These are phyloP conservation scores for Colius striatus DNA, from an alignment of 2,113 vertebrate species.

Conservation along the genomic window DNA sequence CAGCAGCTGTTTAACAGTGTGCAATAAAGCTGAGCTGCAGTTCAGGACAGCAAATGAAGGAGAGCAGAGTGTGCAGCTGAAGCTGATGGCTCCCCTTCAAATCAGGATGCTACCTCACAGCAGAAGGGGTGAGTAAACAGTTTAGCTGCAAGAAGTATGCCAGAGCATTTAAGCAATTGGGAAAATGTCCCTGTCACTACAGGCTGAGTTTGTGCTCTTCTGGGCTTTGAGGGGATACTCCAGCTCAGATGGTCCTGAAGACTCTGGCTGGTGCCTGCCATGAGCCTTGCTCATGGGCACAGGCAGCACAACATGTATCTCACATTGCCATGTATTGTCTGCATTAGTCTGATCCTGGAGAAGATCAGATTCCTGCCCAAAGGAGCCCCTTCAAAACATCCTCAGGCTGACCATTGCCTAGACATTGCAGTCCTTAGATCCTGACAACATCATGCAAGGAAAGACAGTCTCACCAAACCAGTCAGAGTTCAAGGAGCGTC, in stretches of 20 bases:
- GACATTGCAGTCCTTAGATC: neutral
- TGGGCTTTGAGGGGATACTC: neutral
- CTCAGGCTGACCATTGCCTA: neutral
- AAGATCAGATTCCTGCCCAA: neutral
- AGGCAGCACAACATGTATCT: neutral
- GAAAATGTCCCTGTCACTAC: neutral
- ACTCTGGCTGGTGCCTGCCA: neutral
- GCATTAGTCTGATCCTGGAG: neutral
- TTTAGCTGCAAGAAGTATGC: neutral
- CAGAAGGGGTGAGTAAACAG: neutral
- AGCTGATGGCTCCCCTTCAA: neutral
- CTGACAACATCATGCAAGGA: neutral
- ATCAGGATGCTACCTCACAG: neutral
- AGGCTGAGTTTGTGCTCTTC: neutral
- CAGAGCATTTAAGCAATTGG: neutral
- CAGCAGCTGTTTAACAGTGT: constrained; percentile 29
- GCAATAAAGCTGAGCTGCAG: constrained; percentile 22
- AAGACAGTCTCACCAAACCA: neutral
- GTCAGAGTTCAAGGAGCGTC: neutral
- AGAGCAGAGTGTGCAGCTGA: neutral
- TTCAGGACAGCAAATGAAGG: neutral
- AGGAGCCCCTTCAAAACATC: neutral
- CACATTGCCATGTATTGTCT: neutral
- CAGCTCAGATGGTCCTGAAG: neutral
- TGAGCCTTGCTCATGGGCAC: accelerated